phyloP scores from a whole-genome alignment of 1,140 invertebrate species.

The Procambarus virginalis region DNA sequence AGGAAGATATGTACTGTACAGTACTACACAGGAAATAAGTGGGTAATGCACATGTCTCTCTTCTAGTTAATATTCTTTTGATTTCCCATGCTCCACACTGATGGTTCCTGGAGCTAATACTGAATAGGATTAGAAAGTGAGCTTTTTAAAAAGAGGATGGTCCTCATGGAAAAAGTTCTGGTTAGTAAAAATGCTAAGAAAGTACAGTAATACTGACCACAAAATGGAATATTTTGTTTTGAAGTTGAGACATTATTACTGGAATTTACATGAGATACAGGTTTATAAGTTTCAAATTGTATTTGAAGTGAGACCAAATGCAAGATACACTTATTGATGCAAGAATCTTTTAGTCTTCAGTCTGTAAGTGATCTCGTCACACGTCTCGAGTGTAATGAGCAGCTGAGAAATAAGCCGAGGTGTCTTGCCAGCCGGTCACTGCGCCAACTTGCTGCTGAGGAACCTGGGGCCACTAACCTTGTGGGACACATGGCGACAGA shows the following conservation, averaged over 20 bases:
- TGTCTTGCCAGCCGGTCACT: slow-evolving; percentile 45
- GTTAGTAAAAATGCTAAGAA: slow-evolving; percentile 36
- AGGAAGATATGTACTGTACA: slow-evolving; percentile 19
- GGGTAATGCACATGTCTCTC: slow-evolving; percentile 63
- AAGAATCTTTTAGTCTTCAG: neutral
- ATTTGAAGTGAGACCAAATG: neutral
- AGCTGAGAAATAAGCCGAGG: slow-evolving; percentile 31
- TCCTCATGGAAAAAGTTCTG: slow-evolving; percentile 4
- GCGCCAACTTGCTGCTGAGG: slow-evolving; percentile 61
- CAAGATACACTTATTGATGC: neutral
- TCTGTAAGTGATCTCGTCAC: neutral
- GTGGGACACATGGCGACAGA: slow-evolving; percentile 66
- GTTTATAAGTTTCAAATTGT: neutral
- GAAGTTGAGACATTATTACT: slow-evolving; percentile 42
- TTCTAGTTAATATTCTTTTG: slow-evolving; percentile 44
- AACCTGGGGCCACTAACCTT: slow-evolving; percentile 60
- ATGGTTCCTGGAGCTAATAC: slow-evolving; percentile 57
- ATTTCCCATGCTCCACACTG: slow-evolving; percentile 30
- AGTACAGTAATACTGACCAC: slow-evolving; percentile 25
- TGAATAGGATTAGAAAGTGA: slow-evolving; percentile 57
- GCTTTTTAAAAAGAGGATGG: slow-evolving; percentile 32
- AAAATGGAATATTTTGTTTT: slow-evolving; percentile 26
- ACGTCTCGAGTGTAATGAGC: slow-evolving; percentile 18
- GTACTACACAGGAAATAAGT: slow-evolving; percentile 21
- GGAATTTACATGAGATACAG: slow-evolving; percentile 8